Evolutionary conservation across 2,113 vertebrate genomes (phyloP).

Genomic region (Pao palembangensis): DNA sequence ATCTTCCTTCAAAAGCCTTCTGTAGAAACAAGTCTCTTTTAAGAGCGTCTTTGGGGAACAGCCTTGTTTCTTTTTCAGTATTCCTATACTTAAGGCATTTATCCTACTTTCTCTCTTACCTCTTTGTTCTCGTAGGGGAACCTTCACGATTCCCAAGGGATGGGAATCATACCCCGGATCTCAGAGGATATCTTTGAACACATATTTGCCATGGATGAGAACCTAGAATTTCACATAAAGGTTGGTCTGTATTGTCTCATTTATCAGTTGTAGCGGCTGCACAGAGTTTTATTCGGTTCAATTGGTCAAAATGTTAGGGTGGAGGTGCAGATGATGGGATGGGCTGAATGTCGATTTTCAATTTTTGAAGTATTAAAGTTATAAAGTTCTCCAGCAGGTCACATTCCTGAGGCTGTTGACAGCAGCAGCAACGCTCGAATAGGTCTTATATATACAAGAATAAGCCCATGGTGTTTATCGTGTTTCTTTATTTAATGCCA

Average conservation of each 20-base stretch:
- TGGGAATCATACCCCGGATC: conserved; percentile 94
- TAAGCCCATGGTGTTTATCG: conserved; percentile 28
- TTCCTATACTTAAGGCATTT: conserved; percentile 14
- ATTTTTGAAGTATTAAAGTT: too few relatives aligned
- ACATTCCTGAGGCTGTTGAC: too few relatives aligned
- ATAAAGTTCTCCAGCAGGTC: too few relatives aligned
- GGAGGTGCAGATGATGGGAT: too few relatives aligned
- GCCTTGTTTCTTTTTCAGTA: conserved; percentile 33
- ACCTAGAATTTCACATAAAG: conserved; percentile 95
- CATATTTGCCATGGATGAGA: conserved; percentile 94
- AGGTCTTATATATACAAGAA: conserved; percentile 25
- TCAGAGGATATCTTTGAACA: conserved; percentile 92
- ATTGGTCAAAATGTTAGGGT: too few relatives aligned
- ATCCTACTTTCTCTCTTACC: conserved; percentile 4
- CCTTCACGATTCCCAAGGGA: conserved; percentile 85
- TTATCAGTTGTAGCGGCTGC: neutral
- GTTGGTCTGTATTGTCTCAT: conserved; percentile 49
- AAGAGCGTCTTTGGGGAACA: conserved; percentile 35
- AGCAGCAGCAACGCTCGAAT: neutral
- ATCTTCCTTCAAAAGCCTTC: conserved; percentile 26
- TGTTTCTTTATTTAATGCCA: conserved; percentile 24
- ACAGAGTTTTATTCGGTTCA: neutral
- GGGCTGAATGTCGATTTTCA: too few relatives aligned
- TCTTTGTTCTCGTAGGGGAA: conserved; percentile 75
- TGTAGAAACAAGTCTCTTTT: conserved; percentile 45